Percentiles rank a stretch among this genome's conserved stretches.
phyloP scores from a whole-genome alignment of 2,888 invertebrate species.

The Clitarchus hookeri region DNA sequence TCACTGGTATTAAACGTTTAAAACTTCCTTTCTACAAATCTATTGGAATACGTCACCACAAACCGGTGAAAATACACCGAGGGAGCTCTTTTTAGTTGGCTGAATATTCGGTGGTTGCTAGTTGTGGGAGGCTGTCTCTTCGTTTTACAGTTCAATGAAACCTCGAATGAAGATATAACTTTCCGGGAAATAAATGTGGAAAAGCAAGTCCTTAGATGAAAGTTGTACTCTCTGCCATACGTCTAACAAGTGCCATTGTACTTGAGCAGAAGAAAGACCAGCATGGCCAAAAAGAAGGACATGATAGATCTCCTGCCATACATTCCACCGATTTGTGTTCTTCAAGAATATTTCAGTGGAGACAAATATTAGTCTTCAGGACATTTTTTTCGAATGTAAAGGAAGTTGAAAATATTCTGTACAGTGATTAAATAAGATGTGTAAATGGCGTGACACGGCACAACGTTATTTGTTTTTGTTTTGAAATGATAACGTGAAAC shows the following conservation, averaged over 20 bases:
- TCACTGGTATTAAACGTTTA: background rate
- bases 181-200: background rate
- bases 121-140: constrained; percentile 33
- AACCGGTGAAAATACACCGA: background rate
- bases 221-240: background rate
- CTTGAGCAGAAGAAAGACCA: background rate
- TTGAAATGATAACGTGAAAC: too few species aligned
- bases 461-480: too few species aligned
- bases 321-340: constrained; percentile 33
- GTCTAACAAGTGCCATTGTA: background rate
- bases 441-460: background rate
- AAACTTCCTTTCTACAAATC: background rate
- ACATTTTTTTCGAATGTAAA: background rate
- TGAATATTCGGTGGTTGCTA: constrained; percentile 42
- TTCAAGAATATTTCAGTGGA: constrained; percentile 31
- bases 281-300: background rate
- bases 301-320: constrained; percentile 38
- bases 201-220: too few species aligned
- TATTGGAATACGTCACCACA: background rate
- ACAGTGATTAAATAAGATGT: background rate
- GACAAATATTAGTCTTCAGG: background rate
- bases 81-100: constrained; percentile 39
- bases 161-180: background rate
- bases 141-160: background rate
- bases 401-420: background rate